Evolutionary conservation across 2,888 invertebrate species (phyloP).

Genomic region (Dorcus parallelipipedus): DNA sequence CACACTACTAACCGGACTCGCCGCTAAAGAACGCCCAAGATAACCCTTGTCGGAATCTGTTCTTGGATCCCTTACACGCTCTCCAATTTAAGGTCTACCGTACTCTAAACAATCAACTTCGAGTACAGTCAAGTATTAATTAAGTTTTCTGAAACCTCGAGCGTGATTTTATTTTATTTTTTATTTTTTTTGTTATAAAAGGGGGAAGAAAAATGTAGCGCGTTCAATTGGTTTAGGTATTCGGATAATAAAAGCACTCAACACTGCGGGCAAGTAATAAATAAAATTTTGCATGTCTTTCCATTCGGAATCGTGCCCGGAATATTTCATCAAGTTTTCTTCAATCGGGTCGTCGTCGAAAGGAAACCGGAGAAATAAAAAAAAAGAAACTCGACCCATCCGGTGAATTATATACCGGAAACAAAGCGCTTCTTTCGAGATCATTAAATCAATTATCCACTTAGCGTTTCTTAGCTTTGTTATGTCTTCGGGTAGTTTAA

Average conservation of each 20-base stretch:
- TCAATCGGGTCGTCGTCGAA: slow-evolving; percentile 20
- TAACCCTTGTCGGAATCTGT: slow-evolving; percentile 3
- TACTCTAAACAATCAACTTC: neutral
- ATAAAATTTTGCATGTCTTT: slow-evolving; percentile 16
- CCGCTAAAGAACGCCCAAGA: slow-evolving; percentile 9
- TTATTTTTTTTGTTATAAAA: neutral
- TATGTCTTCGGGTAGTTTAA: slow-evolving; percentile 33
- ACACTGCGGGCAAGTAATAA: slow-evolving; percentile 17
- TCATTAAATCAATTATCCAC: slow-evolving; percentile 34
- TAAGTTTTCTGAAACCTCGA: slow-evolving; percentile 3
- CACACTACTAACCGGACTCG: slow-evolving; percentile 4
- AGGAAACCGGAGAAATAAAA: slow-evolving; percentile 8
- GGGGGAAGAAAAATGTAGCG: neutral
- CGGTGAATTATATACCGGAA: slow-evolving; percentile 3
- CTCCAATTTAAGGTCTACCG: slow-evolving; percentile 3
- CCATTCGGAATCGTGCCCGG: slow-evolving; percentile 5
- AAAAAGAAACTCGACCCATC: slow-evolving; percentile 22
- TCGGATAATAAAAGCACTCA: slow-evolving; percentile 16
- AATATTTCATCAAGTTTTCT: slow-evolving; percentile 14
- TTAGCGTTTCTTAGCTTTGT: slow-evolving; percentile 34
- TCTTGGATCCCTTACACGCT: slow-evolving; percentile 5
- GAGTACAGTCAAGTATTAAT: neutral
- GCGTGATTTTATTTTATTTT: slow-evolving; percentile 10
- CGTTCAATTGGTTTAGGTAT: slow-evolving; percentile 37
- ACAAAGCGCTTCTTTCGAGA: slow-evolving; percentile 16